These are phyloP conservation scores for Cyphomyrus plagiostoma DNA, from an alignment of 2,113 vertebrate genomes.

Conservation along the genomic window DNA sequence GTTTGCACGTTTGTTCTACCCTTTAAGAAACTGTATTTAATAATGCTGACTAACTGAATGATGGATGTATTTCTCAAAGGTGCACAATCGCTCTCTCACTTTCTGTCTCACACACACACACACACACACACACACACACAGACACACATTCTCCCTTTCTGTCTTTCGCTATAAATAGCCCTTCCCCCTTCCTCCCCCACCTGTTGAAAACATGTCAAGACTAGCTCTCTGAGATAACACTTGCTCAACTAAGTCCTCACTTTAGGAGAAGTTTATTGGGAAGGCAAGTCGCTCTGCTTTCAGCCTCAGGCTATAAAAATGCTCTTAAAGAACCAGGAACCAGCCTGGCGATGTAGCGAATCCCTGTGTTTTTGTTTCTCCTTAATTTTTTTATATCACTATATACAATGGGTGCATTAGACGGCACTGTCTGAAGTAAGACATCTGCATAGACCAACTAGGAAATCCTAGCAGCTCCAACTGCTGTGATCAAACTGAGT, in stretches of 20 bases:
- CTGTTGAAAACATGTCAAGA: not conserved
- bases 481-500: not conserved
- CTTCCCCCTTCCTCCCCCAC: not conserved
- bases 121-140: no score
- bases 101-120: not conserved
- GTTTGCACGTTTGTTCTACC: not conserved
- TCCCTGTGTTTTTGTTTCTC: not conserved
- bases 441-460: not conserved
- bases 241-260: not conserved
- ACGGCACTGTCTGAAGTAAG: not conserved
- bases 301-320: not conserved
- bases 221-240: not conserved
- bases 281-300: constrained; percentile 22
- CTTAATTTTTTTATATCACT: not conserved
- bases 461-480: not conserved
- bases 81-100: not conserved
- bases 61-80: not conserved
- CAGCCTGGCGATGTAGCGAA: not conserved
- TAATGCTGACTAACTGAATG: not conserved
- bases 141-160: not conserved
- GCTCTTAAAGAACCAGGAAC: constrained; percentile 21
- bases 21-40: not conserved
- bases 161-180: not conserved
- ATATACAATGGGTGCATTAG: not conserved
- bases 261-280: constrained; percentile 29